phyloP scores from a whole-genome alignment of 2,888 invertebrate species.

The Chirona hameri region DNA sequence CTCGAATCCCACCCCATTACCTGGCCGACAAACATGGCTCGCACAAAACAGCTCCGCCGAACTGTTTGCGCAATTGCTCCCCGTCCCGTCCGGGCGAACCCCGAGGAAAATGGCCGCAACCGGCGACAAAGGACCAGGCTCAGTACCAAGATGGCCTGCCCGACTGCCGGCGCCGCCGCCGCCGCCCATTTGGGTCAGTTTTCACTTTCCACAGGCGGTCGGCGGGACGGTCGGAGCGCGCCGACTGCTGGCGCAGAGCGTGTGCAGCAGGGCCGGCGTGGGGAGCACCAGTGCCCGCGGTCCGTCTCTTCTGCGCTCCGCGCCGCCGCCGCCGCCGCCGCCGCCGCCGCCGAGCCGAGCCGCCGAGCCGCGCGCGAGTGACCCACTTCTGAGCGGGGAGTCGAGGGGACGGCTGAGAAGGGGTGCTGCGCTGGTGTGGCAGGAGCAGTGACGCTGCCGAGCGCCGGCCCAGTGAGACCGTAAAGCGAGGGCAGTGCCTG shows the following conservation, averaged over 20 bases:
- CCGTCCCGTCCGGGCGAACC: neutral
- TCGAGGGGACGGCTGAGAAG: neutral
- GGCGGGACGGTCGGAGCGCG: neutral
- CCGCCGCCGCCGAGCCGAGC: neutral
- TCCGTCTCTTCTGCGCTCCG: neutral
- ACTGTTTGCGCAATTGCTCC: neutral
- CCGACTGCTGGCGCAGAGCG: neutral
- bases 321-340: neutral
- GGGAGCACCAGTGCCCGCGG: neutral
- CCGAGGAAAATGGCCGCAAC: neutral
- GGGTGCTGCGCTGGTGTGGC: too few relatives aligned
- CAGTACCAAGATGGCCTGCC: too few relatives aligned
- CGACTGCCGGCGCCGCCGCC: neutral
- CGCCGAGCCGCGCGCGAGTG: neutral
- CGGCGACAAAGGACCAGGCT: neutral
- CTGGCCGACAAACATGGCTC: too few relatives aligned
- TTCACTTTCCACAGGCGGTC: constrained; percentile 12
- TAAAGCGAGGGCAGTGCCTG: neutral
- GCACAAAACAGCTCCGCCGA: too few relatives aligned
- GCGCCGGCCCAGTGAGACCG: too few relatives aligned
- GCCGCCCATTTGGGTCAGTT: constrained; percentile 22
- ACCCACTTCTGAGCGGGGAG: neutral
- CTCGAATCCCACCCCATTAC: too few relatives aligned
- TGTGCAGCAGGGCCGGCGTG: neutral
- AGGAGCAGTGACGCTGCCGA: too few relatives aligned